These are phyloP conservation scores for Dromas ardeola DNA, from an alignment of 2,113 vertebrate genomes.

Conservation along the genomic window DNA sequence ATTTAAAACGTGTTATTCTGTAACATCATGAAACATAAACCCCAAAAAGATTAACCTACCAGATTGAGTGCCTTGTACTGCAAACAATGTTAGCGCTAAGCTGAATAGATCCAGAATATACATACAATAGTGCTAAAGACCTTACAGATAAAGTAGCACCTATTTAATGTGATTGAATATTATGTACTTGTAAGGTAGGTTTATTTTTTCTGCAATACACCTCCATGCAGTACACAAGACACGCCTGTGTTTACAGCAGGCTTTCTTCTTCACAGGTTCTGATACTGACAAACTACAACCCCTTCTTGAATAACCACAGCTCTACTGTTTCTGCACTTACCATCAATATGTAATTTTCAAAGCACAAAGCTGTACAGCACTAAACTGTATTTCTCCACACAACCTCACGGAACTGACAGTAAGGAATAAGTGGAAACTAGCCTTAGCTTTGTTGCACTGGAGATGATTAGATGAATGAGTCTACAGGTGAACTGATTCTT, in stretches of 20 bases:
- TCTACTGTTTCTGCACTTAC: background rate
- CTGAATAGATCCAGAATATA: conserved; percentile 10
- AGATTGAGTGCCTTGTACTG: background rate
- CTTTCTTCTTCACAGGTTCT: background rate
- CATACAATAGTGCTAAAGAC: background rate
- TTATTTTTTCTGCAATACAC: background rate
- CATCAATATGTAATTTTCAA: background rate
- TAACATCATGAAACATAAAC: conserved; percentile 27
- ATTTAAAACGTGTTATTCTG: conserved; percentile 36
- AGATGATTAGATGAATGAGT: background rate
- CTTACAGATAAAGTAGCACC: background rate
- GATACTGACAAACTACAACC: background rate
- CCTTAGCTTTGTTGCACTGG: background rate
- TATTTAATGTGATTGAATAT: background rate
- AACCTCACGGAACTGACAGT: background rate
- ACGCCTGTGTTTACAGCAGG: background rate
- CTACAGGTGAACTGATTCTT: background rate
- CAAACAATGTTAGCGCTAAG: conserved; percentile 11
- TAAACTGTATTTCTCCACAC: background rate
- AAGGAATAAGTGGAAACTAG: background rate
- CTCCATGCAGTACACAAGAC: background rate
- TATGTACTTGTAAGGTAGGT: background rate
- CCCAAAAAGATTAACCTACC: background rate
- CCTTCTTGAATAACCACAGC: background rate
- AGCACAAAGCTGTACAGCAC: background rate